Base-by-base conservation (phyloP, 2,113 vertebrate species). In the Dolichotis patagonum region DNA sequence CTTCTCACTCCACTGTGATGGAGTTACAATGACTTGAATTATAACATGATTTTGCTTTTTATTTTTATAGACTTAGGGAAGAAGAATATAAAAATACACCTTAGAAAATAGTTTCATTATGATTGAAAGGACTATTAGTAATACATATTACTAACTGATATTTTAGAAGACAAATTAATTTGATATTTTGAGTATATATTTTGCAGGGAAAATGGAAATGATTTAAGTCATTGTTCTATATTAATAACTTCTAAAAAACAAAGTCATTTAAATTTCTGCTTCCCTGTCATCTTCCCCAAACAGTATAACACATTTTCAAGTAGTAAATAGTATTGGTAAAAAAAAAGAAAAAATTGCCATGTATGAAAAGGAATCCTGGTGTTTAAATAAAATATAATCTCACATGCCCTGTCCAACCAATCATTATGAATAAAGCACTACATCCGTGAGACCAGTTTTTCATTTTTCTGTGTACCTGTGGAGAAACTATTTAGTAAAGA, bases 11-110 rank as follows among this genome's bases (percentile, higher is more conserved):
- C 95, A 65, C 96, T 49, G 94, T 20, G 5, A 83, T 92, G 24
- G 10, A 93, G 96, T 97, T 75, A 24, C 80, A 71, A 5, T 69
- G 41, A 88, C 10, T 94, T 94, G 14, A 5, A 97, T 71, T 84
- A 43, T 1, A 95, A 32, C 35, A 97, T 52, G 3, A 75, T n/a
- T 94, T 38, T 83, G 65, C 22, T 85, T 56, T 87, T 41, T 38
- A 41, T 28, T 60, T 77, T 86, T 82, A 77, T 77, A 78, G 32
- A 81, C 28, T n/a, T 85, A 46, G 20, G 41, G 17, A 93, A 95
- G 1, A 26, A 13, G 19, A 84, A 86, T 49, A 7, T 20, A 96
- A 16, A 52, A 95, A 82, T 49, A 38, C 49, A 67, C 6, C 20
- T 91, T 77, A 75, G 14, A 60, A 83, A 92, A 69, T 58, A 75